These are phyloP conservation scores for Stenchaetothrips biformis DNA, from an alignment of 2,888 invertebrate species.

Conservation along the genomic window DNA sequence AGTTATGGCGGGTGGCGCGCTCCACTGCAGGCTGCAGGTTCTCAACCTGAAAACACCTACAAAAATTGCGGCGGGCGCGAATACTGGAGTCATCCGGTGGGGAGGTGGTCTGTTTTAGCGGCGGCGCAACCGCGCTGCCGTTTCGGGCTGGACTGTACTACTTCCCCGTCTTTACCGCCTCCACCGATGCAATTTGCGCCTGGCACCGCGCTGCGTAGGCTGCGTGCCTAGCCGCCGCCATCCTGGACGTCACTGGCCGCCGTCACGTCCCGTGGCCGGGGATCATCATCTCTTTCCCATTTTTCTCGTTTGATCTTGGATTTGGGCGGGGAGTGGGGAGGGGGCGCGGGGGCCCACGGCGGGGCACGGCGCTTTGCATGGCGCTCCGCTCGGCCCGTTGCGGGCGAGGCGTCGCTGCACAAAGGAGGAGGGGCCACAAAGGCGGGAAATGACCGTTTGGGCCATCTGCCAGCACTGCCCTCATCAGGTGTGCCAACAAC, in stretches of 20 bases:
- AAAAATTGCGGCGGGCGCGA: background rate
- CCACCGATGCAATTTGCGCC: background rate
- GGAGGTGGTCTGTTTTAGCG: background rate
- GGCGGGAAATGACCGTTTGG: constrained; percentile 17
- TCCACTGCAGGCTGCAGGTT: no score
- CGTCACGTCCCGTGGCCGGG: background rate
- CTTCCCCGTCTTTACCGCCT: background rate
- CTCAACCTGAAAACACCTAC: no score
- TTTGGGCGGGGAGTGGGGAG: background rate
- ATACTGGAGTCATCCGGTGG: background rate
- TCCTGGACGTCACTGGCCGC: background rate
- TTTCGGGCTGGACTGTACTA: background rate
- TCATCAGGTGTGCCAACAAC: background rate
- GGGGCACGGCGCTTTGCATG: constrained; percentile 7
- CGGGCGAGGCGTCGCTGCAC: background rate
- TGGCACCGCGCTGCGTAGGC: background rate
- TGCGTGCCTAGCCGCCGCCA: background rate
- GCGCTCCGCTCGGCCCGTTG: background rate
- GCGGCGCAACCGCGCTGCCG: background rate
- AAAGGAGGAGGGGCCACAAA: background rate
- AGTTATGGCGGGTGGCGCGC: background rate
- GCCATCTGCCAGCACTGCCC: constrained; percentile 7
- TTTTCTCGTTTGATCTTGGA: constrained; percentile 12
- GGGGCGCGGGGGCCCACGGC: no score
- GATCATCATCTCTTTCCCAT: constrained; percentile 14